These are phyloP conservation scores for Ceratothoa steindachneri DNA, from an alignment of 2,888 invertebrate species.

Conservation along the genomic window DNA sequence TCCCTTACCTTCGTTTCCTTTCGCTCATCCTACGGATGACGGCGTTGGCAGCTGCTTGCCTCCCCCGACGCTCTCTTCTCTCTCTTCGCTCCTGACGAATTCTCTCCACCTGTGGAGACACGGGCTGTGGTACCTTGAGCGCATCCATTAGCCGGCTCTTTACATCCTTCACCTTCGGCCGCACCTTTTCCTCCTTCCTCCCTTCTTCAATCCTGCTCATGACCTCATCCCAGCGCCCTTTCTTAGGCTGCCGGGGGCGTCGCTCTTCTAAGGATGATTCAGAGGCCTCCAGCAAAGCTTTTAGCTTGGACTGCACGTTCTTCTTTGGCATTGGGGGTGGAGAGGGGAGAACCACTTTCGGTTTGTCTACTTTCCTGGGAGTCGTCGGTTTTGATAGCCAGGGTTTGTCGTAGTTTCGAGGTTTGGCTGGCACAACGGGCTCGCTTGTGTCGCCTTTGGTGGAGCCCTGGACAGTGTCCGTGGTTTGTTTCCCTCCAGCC, in stretches of 20 bases:
- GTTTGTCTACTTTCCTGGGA: conserved; percentile 56
- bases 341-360: conserved; percentile 61
- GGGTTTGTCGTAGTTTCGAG: conserved; percentile 41
- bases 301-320: conserved; percentile 71
- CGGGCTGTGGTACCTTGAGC: conserved; percentile 30
- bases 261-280: conserved; percentile 55
- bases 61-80: conserved; percentile 35
- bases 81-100: conserved; percentile 42
- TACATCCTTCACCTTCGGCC: conserved; percentile 71
- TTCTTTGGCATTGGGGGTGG: conserved; percentile 67
- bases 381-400: conserved; percentile 33
- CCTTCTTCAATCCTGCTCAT: conserved; percentile 74
- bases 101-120: conserved; percentile 40
- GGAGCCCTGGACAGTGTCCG: neutral
- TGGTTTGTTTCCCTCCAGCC: neutral
- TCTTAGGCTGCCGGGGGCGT: conserved; percentile 52
- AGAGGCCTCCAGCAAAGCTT: conserved; percentile 63
- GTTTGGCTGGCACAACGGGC: neutral
- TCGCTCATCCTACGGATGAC: conserved; percentile 32
- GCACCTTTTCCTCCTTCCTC: conserved; percentile 64
- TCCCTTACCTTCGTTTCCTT: conserved; percentile 45
- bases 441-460: neutral
- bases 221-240: conserved; percentile 56
- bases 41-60: conserved; percentile 29
- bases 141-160: conserved; percentile 71